A percentile compares a stretch with the other conserved stretches of the same genome.
Evolutionary conservation across 64 coral and sea anemone species (phyloP).

Genomic region (Stichodactyla helianthus): DNA sequence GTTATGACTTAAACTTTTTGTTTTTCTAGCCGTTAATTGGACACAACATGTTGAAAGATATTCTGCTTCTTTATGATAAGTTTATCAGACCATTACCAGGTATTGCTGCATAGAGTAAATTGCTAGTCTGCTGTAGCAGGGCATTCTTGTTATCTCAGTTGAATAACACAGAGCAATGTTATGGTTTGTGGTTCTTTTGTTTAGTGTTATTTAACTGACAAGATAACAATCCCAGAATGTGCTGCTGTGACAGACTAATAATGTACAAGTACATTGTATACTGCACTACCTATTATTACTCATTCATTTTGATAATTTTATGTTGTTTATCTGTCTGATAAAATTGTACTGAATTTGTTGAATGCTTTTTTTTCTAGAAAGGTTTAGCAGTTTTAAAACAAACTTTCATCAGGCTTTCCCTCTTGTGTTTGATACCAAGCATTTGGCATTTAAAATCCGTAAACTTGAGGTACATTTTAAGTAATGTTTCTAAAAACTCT

Average conservation of each 20-base stretch:
- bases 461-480: slow-evolving; percentile 17
- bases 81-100: slow-evolving; percentile 75
- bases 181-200: too few species aligned
- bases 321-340: too few species aligned
- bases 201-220: too few species aligned
- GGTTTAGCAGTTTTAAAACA: slow-evolving; percentile 61
- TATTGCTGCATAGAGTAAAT: not conserved
- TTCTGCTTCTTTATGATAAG: slow-evolving; percentile 83
- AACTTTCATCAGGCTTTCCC: slow-evolving; percentile 57
- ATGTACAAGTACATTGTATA: too few species aligned
- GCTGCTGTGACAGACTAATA: too few species aligned
- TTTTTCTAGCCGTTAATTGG: slow-evolving; percentile 73
- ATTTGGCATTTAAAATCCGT: slow-evolving; percentile 73
- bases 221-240: too few species aligned
- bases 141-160: too few species aligned
- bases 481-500: not conserved
- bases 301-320: too few species aligned
- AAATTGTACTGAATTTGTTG: not conserved
- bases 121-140: too few species aligned
- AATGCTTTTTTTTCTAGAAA: slow-evolving; percentile 14
- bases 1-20: too few species aligned
- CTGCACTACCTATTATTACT: too few species aligned
- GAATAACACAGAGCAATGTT: too few species aligned
- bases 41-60: slow-evolving; percentile 80
- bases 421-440: slow-evolving; percentile 67